These are phyloP conservation scores for Cyprinella venusta DNA, from an alignment of 2,797 vertebrate species.

Conservation along the genomic window DNA sequence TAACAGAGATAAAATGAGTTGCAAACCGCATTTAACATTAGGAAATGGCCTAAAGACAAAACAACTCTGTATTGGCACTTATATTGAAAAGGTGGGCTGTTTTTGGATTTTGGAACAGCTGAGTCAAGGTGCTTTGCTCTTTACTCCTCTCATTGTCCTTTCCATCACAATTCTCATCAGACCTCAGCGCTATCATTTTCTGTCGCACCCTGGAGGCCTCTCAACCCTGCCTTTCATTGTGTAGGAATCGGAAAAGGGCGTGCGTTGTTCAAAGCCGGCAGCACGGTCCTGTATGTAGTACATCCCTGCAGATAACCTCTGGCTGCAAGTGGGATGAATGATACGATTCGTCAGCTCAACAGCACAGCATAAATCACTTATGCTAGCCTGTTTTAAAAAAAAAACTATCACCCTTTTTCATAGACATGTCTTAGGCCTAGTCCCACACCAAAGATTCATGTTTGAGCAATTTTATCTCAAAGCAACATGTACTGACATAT, in stretches of 20 bases:
- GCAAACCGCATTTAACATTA: background rate
- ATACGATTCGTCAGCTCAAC: constrained; percentile 34
- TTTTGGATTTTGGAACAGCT: constrained; percentile 34
- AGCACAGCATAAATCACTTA: constrained; percentile 26
- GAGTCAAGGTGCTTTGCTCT: constrained; percentile 18
- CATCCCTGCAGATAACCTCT: constrained; percentile 62
- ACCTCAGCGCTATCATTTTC: constrained; percentile 47
- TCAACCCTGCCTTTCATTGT: constrained; percentile 70
- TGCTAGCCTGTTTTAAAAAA: background rate
- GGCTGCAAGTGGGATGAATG: constrained; percentile 45
- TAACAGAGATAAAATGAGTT: background rate
- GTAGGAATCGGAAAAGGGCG: constrained; percentile 77
- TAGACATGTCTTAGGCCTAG: too few relatives aligned
- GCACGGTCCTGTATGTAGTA: constrained; percentile 63
- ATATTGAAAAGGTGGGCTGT: constrained; percentile 23
- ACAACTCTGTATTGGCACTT: background rate
- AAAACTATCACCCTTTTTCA: background rate
- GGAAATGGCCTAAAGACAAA: constrained; percentile 1
- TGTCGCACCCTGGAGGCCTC: constrained; percentile 69
- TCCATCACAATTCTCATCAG: constrained; percentile 52
- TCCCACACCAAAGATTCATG: too few relatives aligned
- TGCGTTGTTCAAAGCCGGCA: constrained; percentile 68
- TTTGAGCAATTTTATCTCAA: too few relatives aligned
- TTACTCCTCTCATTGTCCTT: constrained; percentile 55
- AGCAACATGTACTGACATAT: too few relatives aligned